These are phyloP conservation scores for Microchirus variegatus DNA, from an alignment of 2,797 vertebrate species.

Conservation along the genomic window DNA sequence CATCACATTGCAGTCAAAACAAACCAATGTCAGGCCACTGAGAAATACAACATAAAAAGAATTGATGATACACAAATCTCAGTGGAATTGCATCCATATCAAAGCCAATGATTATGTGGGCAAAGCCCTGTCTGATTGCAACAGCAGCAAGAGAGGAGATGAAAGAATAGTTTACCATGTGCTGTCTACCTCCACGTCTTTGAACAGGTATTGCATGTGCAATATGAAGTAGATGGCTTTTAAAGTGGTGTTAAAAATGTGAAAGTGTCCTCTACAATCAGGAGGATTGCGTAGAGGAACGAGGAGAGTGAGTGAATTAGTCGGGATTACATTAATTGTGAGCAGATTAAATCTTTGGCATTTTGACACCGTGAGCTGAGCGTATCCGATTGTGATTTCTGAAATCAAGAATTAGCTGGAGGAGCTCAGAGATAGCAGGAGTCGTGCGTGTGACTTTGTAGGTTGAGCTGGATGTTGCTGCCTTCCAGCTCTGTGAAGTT, in stretches of 20 bases:
- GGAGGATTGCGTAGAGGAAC: not conserved
- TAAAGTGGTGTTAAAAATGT: slow-evolving; percentile 43
- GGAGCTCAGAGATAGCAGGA: not conserved
- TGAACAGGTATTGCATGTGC: slow-evolving; percentile 39
- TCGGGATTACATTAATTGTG: not conserved
- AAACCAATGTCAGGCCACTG: slow-evolving; percentile 39
- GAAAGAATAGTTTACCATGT: slow-evolving; percentile 56
- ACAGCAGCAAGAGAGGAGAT: slow-evolving; percentile 45
- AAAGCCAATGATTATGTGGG: slow-evolving; percentile 60
- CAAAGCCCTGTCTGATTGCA: slow-evolving; percentile 55
- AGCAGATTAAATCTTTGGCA: not conserved
- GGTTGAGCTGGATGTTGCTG: not conserved
- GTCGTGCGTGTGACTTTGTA: not conserved
- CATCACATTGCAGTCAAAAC: slow-evolving; percentile 48
- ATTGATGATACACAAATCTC: slow-evolving; percentile 55
- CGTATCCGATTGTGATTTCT: not conserved
- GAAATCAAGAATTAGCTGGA: not conserved
- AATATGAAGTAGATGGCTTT: slow-evolving; percentile 26
- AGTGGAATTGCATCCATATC: slow-evolving; percentile 54
- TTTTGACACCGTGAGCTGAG: not conserved
- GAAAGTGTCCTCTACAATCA: slow-evolving; percentile 16
- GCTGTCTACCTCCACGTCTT: slow-evolving; percentile 39
- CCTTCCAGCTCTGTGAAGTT: not conserved
- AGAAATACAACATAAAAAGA: slow-evolving; percentile 53
- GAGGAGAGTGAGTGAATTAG: not conserved